Conservation (phyloP, 2,113 vertebrate genomes). For the Australoheros scitulus region DNA sequence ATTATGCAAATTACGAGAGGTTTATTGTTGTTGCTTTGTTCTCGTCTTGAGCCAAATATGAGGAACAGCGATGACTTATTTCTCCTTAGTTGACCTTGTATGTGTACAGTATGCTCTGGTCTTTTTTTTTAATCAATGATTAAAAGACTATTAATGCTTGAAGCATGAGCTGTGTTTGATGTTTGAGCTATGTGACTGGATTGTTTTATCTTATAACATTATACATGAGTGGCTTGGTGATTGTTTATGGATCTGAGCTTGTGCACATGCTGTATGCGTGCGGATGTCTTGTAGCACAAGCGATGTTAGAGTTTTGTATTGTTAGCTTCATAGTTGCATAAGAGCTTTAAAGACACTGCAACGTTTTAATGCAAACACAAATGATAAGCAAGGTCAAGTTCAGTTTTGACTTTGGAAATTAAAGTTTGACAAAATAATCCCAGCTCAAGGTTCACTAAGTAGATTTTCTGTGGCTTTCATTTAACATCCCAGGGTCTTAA, state of each 20-base stretch:
- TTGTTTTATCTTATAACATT: neutral
- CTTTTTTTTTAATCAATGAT: constrained; percentile 18
- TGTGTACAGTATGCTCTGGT: neutral
- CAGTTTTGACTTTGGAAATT: neutral
- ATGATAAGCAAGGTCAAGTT: neutral
- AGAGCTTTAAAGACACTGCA: neutral
- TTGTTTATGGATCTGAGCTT: neutral
- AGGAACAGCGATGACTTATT: neutral
- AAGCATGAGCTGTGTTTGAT: constrained; percentile 16
- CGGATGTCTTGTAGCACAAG: neutral
- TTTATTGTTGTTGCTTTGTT: constrained; percentile 21
- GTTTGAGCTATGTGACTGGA: constrained; percentile 4
- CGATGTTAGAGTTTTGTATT: neutral
- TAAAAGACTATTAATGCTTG: constrained; percentile 20
- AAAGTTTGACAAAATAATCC: neutral
- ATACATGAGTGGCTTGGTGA: neutral
- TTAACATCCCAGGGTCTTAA: neutral
- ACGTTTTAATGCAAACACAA: neutral
- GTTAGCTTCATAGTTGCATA: neutral
- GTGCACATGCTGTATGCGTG: neutral
- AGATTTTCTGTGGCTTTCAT: neutral
- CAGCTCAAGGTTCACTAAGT: neutral
- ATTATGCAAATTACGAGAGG: neutral
- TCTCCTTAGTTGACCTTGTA: neutral
- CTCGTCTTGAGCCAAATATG: neutral